Percentiles rank a stretch among this genome's conserved stretches.
These are phyloP conservation scores for Coluber constrictor DNA, from an alignment of 2,797 vertebrate genomes.

Conservation along the genomic window DNA sequence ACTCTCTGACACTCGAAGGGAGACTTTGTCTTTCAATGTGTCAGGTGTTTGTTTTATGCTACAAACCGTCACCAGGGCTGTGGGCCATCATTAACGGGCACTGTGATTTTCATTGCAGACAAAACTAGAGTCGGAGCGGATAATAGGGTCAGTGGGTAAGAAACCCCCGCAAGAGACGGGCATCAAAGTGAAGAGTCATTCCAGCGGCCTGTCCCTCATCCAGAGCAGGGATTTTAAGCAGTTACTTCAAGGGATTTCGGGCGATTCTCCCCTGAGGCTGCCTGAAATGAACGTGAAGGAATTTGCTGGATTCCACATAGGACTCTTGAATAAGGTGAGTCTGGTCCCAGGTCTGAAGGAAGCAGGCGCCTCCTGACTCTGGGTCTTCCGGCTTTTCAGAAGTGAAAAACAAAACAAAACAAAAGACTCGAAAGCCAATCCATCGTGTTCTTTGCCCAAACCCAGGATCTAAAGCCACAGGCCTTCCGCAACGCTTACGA, in stretches of 20 bases:
- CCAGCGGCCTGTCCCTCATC: conserved; percentile 81
- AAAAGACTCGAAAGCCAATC: not conserved
- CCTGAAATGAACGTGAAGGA: conserved; percentile 90
- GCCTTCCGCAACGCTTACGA: conserved; percentile 95
- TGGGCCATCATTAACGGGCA: conserved; percentile 62
- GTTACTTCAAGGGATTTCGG: conserved; percentile 88
- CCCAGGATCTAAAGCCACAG: conserved; percentile 91
- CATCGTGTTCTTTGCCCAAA: conserved; percentile 30
- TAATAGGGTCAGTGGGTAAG: conserved; percentile 95
- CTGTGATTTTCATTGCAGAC: conserved; percentile 80
- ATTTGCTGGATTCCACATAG: conserved; percentile 93
- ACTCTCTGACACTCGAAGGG: not conserved
- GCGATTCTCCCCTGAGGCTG: conserved; percentile 83
- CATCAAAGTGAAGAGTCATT: conserved; percentile 96
- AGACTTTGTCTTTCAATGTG: not conserved
- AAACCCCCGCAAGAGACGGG: conserved; percentile 91
- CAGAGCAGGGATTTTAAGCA: conserved; percentile 89
- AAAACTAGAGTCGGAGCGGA: conserved; percentile 94
- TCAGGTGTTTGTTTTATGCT: not conserved
- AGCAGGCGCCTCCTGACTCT: not conserved
- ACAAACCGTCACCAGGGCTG: conserved; percentile 21
- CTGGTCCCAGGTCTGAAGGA: not conserved
- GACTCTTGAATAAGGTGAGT: conserved; percentile 90
- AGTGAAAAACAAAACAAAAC: not conserved
- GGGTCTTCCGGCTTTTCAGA: not conserved